These are phyloP conservation scores for Nezara viridula DNA, from an alignment of 2,888 invertebrate genomes.

Conservation along the genomic window DNA sequence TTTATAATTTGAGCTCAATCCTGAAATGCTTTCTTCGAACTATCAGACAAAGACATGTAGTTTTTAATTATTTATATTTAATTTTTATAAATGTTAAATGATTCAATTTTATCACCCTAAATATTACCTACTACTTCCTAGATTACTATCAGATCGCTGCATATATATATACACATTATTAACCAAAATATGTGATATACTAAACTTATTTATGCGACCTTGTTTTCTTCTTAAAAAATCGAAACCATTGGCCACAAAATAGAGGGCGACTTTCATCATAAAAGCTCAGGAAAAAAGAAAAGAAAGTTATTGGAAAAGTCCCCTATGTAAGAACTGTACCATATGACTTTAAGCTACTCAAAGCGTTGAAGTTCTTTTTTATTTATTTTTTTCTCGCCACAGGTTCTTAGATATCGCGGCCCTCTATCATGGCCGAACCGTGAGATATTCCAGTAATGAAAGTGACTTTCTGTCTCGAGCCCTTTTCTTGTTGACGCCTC, in stretches of 20 bases:
- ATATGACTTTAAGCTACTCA: not conserved
- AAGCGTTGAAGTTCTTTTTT: not conserved
- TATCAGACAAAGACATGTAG: no score
- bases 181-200: no score
- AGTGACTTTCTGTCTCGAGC: not conserved
- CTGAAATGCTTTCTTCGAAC: no score
- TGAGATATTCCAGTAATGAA: not conserved
- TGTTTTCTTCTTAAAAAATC: not conserved
- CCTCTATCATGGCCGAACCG: not conserved
- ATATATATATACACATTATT: no score
- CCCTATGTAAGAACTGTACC: not conserved
- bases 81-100: no score
- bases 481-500: not conserved
- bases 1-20: no score
- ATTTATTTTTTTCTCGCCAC: not conserved
- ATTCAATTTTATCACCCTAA: no score
- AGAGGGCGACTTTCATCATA: not conserved
- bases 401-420: not conserved
- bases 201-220: not conserved
- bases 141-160: no score
- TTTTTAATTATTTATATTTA: no score
- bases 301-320: conserved; percentile 18
- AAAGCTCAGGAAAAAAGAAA: not conserved
- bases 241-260: not conserved
- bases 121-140: no score